Conservation (phyloP, 1,140 invertebrate species). For the Kradibia gibbosae region DNA sequence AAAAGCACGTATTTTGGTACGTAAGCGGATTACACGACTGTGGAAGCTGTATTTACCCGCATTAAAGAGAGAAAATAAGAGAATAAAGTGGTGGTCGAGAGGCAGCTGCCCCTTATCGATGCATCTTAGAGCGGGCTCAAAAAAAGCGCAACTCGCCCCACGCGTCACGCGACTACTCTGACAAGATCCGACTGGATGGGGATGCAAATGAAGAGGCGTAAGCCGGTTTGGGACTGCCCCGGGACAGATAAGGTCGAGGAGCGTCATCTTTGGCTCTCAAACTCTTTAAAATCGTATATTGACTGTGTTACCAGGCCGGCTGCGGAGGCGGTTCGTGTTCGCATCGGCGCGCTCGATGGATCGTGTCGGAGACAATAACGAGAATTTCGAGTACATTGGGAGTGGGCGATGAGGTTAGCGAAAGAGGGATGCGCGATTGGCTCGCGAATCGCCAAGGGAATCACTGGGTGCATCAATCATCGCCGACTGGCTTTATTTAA, state of each 20-base stretch:
- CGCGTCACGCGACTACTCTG: background rate
- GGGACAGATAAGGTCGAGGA: background rate
- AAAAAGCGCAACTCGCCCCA: conserved; percentile 30
- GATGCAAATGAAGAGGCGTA: conserved; percentile 11
- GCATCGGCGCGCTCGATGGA: conserved; percentile 53
- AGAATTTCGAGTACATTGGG: conserved; percentile 60
- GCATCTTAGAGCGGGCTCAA: background rate
- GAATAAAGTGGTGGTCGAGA: background rate
- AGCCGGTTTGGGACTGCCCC: conserved; percentile 33
- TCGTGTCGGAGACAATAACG: conserved; percentile 53
- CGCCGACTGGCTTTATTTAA: conserved; percentile 4
- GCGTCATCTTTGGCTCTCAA: background rate
- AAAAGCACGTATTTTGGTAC: background rate
- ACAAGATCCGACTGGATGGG: background rate
- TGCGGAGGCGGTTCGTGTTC: background rate
- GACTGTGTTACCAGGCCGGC: conserved; percentile 10
- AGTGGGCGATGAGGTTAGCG: conserved; percentile 35
- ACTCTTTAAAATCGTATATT: conserved; percentile 14
- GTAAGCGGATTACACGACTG: conserved; percentile 45
- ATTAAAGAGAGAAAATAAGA: conserved; percentile 41
- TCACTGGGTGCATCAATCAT: background rate
- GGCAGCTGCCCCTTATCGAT: conserved; percentile 42
- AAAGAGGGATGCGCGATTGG: conserved; percentile 54
- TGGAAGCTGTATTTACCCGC: conserved; percentile 3
- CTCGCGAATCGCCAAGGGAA: too few species aligned